Evolutionary conservation across 1,140 invertebrate species (phyloP), one percentile per base, ranked within the genome.

Genomic region (Rhyacophila brunnea): DNA sequence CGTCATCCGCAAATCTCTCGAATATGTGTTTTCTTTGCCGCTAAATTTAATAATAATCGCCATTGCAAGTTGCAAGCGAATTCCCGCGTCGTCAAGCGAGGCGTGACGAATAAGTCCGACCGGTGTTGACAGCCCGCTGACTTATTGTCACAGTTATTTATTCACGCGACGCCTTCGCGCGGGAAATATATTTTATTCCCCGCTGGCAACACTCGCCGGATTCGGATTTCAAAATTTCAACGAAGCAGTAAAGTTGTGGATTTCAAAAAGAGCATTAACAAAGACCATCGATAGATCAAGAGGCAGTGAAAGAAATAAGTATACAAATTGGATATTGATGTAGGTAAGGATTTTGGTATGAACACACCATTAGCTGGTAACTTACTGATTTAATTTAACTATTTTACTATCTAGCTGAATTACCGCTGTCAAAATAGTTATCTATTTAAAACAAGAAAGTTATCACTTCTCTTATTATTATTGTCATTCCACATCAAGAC

Each of bases 111-210:
- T 23, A 47, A 43, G 43, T n/a, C 49, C 34, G 48, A 40, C 19
- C 56, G 10, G 56, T 43, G 54, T 44, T 46, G 54, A 54, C 60
- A 62, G 55, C 43, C 28, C 50, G 56, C 55, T 63, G 60, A 62
- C 60, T 62, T 62, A 62, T 57, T 62, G 60, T 57, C 54, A 35
- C 14, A 15, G 49, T 63, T 63, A 63, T 63, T 63, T 58, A 58
- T 63, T 15, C 46, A n/a, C 34, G 19, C 20, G 50, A 44, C 44
- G 42, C 44, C 51, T 49, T 46, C 18, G 19, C 46, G 36, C 4
- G 47, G 50, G 19, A 58, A n/a, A n/a, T n/a, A 58, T 49, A 49
- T 49, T 58, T 58, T 58, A 58, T 58, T 35, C 28, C 11, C 38
- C 46, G 44, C 56, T 58, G 56, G 56, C 47, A 40, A 58, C 56